A percentile compares a stretch with the other conserved stretches of the same genome.
Conservation (phyloP, 1,140 invertebrate genomes). For the Lepidostoma basale region DNA sequence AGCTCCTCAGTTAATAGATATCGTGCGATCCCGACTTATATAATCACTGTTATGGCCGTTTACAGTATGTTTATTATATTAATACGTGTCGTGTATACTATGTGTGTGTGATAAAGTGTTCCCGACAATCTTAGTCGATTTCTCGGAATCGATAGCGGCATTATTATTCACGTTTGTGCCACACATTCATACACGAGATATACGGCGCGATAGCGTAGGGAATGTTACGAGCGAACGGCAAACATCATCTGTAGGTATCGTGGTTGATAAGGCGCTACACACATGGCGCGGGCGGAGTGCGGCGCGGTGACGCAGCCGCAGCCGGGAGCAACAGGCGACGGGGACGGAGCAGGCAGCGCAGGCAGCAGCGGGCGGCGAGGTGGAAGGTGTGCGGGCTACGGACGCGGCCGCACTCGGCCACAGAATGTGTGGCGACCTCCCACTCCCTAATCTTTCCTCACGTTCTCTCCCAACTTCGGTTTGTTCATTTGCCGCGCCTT, state of each 20-base stretch:
- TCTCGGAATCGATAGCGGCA: slow-evolving; percentile 5
- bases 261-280: neutral
- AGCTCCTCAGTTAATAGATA: too few species aligned
- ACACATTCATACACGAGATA: neutral
- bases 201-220: neutral
- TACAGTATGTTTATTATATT: too few species aligned
- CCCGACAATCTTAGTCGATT: slow-evolving; percentile 2
- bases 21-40: too few species aligned
- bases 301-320: neutral
- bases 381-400: too few species aligned
- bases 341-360: neutral
- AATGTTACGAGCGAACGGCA: too few species aligned
- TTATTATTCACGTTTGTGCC: neutral
- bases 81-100: too few species aligned
- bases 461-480: neutral
- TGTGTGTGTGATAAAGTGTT: too few species aligned
- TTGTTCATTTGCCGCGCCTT: slow-evolving; percentile 2
- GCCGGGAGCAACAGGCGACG: slow-evolving; percentile 6
- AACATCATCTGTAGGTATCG: too few species aligned
- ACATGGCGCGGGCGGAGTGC: neutral
- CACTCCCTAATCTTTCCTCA: neutral
- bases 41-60: too few species aligned
- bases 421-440: slow-evolving; percentile 7
- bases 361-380: neutral
- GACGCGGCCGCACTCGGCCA: too few species aligned